Evolutionary conservation across 2,797 vertebrate species (phyloP), one percentile per base, ranked within the genome.

Genomic region (Catharus ustulatus): DNA sequence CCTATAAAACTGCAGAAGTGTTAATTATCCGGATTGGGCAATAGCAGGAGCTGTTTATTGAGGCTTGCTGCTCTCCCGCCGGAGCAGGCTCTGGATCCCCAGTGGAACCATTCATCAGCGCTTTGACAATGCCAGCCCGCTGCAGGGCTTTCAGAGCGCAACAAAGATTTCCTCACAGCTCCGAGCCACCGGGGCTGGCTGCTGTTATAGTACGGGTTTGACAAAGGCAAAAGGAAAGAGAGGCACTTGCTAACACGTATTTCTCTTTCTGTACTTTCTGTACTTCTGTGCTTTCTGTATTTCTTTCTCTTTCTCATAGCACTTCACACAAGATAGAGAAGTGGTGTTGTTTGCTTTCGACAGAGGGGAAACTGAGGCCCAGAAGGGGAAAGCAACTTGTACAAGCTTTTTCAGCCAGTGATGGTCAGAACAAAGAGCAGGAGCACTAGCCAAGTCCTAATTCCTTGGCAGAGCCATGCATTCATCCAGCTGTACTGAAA

Each of bases 141-240:
- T 95, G 96, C 68, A 38, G 93, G 90, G 19, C 96, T 97, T 94
- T 93, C 92, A 68, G 94, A 87, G 96, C 95, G 79, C 96, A 94
- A 94, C 97, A 97, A 95, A 96, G 96, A 93, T 96, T 85, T 94
- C 96, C 96, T 96, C 97, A 58, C 93, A 94, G 97, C 96, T 93
- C 94, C 38, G 22, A 95, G 96, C 57, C 15, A 71, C 49, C 5
- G 4, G 83, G 42, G 83, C 86, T 69, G 85, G 59, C 84, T 71
- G 38, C 68, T 0, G 6, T 61, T 77, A 19, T 6, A n/a, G 80
- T 11, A 20, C 46, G 6, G 88, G 6, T 66, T 4, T 81, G 66
- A 86, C 88, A 88, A 68, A 93, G 79, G 58, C 76, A 34, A 29
- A 71, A 84, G 90, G 69, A 84, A 57, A 46, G 34, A 16, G 52